Base-by-base conservation (phyloP, 2,888 invertebrate species). In the Calliscelio sp. region DNA sequence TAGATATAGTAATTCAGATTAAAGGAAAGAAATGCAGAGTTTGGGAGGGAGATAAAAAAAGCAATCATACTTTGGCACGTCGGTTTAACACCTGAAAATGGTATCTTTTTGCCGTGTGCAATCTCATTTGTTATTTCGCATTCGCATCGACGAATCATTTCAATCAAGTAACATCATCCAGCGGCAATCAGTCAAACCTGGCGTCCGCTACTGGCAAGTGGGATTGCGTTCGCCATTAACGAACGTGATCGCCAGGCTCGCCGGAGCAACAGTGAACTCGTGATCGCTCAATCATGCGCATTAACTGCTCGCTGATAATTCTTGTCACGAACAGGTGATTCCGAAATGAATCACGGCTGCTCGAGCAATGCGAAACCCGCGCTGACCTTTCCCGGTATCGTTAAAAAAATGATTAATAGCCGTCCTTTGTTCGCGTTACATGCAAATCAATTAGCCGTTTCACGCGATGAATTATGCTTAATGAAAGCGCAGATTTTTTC, bases 161-260 rank as follows among this genome's bases (percentile, higher is more conserved):
- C 73, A 79, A 86, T 86, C 86, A 77, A 84, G 77, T 78, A 85
- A 66, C 86, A 84, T 74, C 74, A 85, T 84, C 83, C 81, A 53
- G 63, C 78, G 55, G 85, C 81, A 82, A 87, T 88, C 87, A 84
- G 85, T 88, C 87, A 84, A 83, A 49, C 81, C 86, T 85, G 85
- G 75, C 85, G 86, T 86, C 59, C 80, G 85, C 81, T 71, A 80
- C 77, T 51, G 79, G 55, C 49, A 75, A 84, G 53, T 74, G 49
- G 51, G 28, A 81, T 35, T 77, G 44, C 59, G 46, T 55, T 38
- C 22, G 46, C 41, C 71, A 73, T 79, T 84, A 77, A 81, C 73
- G 84, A 84, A 84, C 81, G 81, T 81, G 84, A 81, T 85, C 81
- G 55, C 46, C 53, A 10, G 74, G 25, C 70, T 68, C 53, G 46